Conservation (phyloP, 2,113 vertebrate species). For the Lophura nycthemera region DNA sequence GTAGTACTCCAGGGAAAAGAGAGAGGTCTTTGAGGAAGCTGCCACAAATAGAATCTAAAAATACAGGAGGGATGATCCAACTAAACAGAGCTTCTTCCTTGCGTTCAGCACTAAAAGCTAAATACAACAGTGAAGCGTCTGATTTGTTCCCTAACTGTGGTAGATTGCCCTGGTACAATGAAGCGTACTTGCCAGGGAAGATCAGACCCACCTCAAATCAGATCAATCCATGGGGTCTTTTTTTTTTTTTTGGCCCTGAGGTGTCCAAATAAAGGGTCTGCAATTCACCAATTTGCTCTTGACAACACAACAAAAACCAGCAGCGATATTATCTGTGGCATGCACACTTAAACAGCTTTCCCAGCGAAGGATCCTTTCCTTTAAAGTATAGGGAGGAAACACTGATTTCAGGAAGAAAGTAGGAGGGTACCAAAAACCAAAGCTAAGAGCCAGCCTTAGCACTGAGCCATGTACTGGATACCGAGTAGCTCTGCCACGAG, state of each 20-base stretch:
- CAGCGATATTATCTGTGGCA: not conserved
- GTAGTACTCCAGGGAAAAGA: conserved; percentile 28
- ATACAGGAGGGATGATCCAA: conserved; percentile 11
- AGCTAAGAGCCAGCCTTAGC: not conserved
- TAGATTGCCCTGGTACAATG: not conserved
- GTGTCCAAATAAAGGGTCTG: not conserved
- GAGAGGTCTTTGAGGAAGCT: conserved; percentile 27
- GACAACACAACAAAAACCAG: not conserved
- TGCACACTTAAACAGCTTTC: not conserved
- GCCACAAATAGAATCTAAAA: conserved; percentile 56
- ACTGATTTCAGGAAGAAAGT: not conserved
- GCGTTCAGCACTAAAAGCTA: not conserved
- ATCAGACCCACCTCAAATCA: not conserved
- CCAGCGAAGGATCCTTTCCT: not conserved
- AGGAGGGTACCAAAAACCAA: not conserved
- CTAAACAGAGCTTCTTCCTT: not conserved
- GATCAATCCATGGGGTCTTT: not conserved
- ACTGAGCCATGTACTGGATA: not conserved
- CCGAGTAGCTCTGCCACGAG: not conserved
- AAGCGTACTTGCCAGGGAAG: not conserved
- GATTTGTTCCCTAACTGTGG: not conserved
- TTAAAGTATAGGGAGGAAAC: not conserved
- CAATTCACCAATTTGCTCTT: not conserved
- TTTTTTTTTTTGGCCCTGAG: not conserved
- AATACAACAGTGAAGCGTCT: not conserved